Percentiles rank a stretch among this genome's conserved stretches.
Evolutionary conservation across 2,888 invertebrate genomes (phyloP).

Genomic region (Eupithecia insigniata): DNA sequence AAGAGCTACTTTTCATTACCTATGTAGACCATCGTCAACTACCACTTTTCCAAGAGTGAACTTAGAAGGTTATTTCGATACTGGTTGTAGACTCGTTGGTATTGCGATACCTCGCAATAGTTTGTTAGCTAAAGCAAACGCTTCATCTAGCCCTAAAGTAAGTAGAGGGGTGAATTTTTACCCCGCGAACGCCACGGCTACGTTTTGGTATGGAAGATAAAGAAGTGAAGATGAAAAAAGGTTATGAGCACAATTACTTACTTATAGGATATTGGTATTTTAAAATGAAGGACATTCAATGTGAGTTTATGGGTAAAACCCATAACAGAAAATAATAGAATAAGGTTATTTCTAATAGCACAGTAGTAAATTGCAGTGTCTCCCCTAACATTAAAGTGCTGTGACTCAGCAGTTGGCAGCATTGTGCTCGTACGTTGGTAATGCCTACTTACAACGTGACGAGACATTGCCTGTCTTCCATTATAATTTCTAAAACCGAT

Average conservation of each 20-base stretch:
- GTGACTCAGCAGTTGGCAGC: constrained; percentile 24
- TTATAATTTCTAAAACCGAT: background rate
- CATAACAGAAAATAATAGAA: constrained; percentile 3
- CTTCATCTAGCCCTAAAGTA: no score
- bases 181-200: no score
- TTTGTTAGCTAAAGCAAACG: no score
- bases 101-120: no score
- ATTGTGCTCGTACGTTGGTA: background rate
- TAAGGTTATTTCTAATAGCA: constrained; percentile 3
- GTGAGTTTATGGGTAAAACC: constrained; percentile 9
- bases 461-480: background rate
- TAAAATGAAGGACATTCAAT: background rate
- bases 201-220: no score
- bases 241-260: no score
- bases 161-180: no score
- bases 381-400: constrained; percentile 7
- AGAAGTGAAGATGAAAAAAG: no score
- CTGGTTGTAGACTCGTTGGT: no score
- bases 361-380: background rate
- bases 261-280: background rate
- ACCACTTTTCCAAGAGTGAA: no score
- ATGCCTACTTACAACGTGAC: constrained; percentile 3
- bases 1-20: no score
- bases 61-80: background rate
- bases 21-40: no score